Conservation (phyloP, 2,113 vertebrate genomes). For the Poeciliopsis prolifica region DNA sequence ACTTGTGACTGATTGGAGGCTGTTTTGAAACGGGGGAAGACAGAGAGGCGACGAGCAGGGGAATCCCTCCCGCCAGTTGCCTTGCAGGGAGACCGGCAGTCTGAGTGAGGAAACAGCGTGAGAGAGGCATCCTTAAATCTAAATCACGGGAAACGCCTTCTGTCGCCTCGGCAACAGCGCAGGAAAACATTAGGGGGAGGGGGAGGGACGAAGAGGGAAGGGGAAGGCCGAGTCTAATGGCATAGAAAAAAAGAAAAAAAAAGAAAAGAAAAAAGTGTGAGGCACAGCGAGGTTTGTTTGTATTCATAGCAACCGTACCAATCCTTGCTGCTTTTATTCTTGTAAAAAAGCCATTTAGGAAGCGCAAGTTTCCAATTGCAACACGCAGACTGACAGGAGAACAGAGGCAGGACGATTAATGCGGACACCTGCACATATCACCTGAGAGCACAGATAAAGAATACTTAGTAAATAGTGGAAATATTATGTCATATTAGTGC, state of each 20-base stretch:
- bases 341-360: constrained; percentile 44
- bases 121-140: constrained; percentile 80
- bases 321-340: constrained; percentile 27
- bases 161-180: constrained; percentile 78
- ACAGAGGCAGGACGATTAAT: no score
- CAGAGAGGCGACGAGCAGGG: constrained; percentile 67
- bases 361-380: neutral
- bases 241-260: constrained; percentile 17
- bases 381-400: neutral
- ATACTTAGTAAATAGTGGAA: neutral
- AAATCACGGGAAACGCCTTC: constrained; percentile 68
- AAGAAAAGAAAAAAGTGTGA: neutral
- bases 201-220: constrained; percentile 56
- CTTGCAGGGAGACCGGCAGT: constrained; percentile 75
- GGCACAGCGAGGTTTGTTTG: constrained; percentile 74
- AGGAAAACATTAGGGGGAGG: constrained; percentile 65
- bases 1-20: constrained; percentile 6
- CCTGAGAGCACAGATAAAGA: neutral
- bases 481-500: no score
- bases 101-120: constrained; percentile 68
- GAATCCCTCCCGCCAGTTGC: constrained; percentile 79
- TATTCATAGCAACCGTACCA: constrained; percentile 77
- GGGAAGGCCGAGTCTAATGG: constrained; percentile 35
- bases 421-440: neutral
- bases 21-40: constrained; percentile 51